phyloP scores from a whole-genome alignment of 2,797 vertebrate species.

The Bradypodion pumilum region DNA sequence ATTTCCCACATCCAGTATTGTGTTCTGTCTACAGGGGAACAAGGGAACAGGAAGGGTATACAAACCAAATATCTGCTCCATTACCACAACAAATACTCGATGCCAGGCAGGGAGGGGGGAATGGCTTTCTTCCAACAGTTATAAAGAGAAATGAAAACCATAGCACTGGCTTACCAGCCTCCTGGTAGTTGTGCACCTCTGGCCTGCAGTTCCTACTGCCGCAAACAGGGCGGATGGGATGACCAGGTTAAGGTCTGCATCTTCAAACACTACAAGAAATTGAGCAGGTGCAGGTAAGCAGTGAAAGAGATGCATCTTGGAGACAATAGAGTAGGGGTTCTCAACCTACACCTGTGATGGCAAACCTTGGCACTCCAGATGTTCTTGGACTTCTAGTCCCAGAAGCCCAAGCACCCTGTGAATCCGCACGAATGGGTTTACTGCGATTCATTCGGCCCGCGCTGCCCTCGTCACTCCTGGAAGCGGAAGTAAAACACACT shows the following conservation, averaged over 20 bases:
- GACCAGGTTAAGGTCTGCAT: slow-evolving; percentile 92
- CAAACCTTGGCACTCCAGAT: no score
- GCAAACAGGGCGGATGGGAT: slow-evolving; percentile 92
- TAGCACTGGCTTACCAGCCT: slow-evolving; percentile 80
- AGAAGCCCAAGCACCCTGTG: no score
- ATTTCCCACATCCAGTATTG: not conserved
- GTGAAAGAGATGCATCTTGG: not conserved
- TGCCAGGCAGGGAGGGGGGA: not conserved
- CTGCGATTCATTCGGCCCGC: no score
- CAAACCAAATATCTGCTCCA: not conserved
- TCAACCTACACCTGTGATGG: not conserved
- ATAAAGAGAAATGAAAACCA: not conserved
- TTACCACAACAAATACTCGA: not conserved
- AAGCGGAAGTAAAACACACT: no score
- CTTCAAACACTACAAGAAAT: slow-evolving; percentile 85
- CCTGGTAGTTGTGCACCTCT: slow-evolving; percentile 93
- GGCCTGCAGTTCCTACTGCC: slow-evolving; percentile 93
- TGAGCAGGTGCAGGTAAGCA: slow-evolving; percentile 31
- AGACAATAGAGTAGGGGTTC: not conserved
- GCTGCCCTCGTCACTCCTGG: no score
- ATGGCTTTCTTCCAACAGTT: not conserved
- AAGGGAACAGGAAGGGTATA: not conserved
- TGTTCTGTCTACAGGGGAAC: not conserved
- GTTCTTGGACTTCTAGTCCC: no score
- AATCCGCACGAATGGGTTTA: no score